phyloP scores from a whole-genome alignment of 1,140 invertebrate genomes.

The Caerostris extrusa region DNA sequence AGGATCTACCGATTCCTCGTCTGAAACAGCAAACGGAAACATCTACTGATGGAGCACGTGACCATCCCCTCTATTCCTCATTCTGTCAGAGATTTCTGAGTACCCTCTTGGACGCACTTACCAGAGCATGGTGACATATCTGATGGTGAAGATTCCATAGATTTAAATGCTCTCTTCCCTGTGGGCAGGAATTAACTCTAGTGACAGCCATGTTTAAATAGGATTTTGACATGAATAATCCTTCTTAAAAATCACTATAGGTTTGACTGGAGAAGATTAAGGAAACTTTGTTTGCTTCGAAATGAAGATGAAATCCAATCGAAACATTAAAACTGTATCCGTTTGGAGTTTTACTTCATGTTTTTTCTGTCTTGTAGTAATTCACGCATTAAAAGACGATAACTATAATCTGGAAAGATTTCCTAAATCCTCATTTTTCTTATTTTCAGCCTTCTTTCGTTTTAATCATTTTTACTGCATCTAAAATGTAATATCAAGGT shows the following conservation, averaged over 20 bases:
- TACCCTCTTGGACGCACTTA: neutral
- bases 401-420: no score
- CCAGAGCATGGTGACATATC: neutral
- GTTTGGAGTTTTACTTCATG: no score
- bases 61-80: neutral
- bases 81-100: neutral
- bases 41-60: neutral
- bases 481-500: no score
- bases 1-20: neutral
- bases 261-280: neutral
- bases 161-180: neutral
- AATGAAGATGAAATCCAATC: neutral
- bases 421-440: no score
- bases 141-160: neutral
- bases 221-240: neutral
- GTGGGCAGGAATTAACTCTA: neutral
- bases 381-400: no score
- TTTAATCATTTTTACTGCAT: no score
- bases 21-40: neutral
- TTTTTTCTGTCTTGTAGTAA: no score
- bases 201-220: neutral
- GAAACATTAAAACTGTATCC: no score
- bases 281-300: neutral
- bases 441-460: no score
- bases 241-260: neutral